Evolutionary conservation across 2,113 vertebrate genomes (phyloP).

Genomic region (Callipepla squamata): DNA sequence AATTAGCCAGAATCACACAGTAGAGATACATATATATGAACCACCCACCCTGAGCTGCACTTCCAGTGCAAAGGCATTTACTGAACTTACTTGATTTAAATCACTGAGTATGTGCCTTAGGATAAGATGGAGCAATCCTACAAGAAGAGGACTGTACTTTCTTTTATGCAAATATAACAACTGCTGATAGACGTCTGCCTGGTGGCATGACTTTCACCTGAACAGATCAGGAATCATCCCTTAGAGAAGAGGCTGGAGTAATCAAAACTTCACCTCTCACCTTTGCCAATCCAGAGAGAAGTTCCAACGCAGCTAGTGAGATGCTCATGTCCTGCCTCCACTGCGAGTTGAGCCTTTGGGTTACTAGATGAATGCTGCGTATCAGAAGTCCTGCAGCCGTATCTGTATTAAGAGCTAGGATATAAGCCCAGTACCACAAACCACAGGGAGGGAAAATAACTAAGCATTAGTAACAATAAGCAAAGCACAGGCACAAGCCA

Average conservation of each 20-base stretch:
- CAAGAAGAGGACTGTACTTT: background rate
- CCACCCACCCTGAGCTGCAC: background rate
- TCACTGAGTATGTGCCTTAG: fast-evolving
- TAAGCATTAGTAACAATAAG: slow-evolving; percentile 85
- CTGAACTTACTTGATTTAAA: fast-evolving
- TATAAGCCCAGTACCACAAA: slow-evolving; percentile 91
- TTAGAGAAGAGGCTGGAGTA: background rate
- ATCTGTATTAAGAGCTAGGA: slow-evolving; percentile 98
- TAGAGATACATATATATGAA: background rate
- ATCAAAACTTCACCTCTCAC: slow-evolving; percentile 71
- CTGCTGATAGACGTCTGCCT: background rate
- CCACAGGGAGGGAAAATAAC: slow-evolving; percentile 89
- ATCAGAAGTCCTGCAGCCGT: slow-evolving; percentile 94
- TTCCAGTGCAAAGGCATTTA: background rate
- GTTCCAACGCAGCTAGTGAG: slow-evolving; percentile 93
- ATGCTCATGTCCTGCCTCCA: slow-evolving; percentile 97
- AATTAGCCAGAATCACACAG: background rate
- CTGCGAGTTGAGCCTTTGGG: slow-evolving; percentile 93
- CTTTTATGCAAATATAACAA: background rate
- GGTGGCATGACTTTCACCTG: background rate
- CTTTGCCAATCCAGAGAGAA: slow-evolving; percentile 95
- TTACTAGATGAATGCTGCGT: slow-evolving; percentile 95
- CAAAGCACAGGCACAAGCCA: slow-evolving; percentile 81
- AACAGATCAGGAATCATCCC: background rate
- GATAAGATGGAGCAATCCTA: background rate